Evolutionary conservation across 1,140 invertebrate species (phyloP).

Genomic region (Conus betulinus): DNA sequence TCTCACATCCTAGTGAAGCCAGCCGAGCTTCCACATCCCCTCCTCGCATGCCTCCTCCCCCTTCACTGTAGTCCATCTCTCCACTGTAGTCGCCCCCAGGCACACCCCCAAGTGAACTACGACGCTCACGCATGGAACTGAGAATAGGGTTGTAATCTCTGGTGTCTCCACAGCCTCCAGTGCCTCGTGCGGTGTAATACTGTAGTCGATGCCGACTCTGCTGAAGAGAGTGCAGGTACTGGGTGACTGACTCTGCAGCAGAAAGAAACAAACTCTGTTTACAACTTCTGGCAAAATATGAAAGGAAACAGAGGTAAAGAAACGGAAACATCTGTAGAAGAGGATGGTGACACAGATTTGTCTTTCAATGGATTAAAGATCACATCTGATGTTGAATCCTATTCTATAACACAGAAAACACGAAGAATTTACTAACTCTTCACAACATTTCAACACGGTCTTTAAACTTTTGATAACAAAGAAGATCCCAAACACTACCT

Average conservation of each 20-base stretch:
- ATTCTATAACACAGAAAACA: no score
- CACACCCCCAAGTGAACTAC: conserved; percentile 33
- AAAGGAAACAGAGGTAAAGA: no score
- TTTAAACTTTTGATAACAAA: no score
- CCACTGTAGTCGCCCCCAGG: conserved; percentile 28
- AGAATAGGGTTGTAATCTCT: neutral
- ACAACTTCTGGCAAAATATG: no score
- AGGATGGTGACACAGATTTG: no score
- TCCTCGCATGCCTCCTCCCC: conserved; percentile 17
- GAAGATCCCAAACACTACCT: no score
- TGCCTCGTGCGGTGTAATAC: neutral
- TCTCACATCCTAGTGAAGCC: conserved; percentile 19
- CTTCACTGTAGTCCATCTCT: conserved; percentile 6
- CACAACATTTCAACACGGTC: no score
- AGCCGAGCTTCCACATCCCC: conserved; percentile 31
- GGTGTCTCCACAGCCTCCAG: conserved; percentile 12
- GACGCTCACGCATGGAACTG: conserved; percentile 19
- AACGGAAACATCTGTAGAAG: no score
- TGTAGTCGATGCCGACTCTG: conserved; percentile 33
- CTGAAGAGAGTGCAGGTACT: conserved; percentile 35
- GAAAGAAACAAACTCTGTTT: no score
- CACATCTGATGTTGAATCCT: no score
- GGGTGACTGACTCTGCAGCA: conserved; percentile 26
- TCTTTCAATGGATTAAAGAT: no score
- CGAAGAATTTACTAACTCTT: no score